phyloP scores from a whole-genome alignment of 2,888 invertebrate genomes.

The Dorcus parallelipipedus region DNA sequence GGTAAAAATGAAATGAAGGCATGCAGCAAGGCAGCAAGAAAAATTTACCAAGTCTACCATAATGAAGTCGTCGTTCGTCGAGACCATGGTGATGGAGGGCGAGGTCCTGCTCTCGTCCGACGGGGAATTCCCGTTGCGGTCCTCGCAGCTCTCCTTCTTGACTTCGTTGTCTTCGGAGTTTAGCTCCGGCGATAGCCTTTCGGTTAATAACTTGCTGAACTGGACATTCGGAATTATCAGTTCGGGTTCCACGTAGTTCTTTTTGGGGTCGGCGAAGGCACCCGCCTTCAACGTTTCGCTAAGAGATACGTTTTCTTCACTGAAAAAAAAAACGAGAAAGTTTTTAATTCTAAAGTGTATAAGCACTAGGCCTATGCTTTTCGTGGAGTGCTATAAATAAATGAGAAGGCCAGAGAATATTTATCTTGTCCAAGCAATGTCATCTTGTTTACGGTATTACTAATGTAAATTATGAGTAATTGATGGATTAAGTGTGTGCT shows the following conservation, averaged over 20 bases:
- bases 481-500: too few species aligned
- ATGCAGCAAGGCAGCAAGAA: constrained; percentile 29
- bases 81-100: constrained; percentile 51
- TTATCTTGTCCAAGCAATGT: too few species aligned
- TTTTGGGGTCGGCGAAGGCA: constrained; percentile 72
- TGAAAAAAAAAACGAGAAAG: constrained; percentile 36
- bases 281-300: constrained; percentile 73
- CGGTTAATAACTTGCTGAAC: constrained; percentile 57
- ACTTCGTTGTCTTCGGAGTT: constrained; percentile 18
- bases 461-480: too few species aligned
- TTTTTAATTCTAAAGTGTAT: too few species aligned
- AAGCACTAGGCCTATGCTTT: too few species aligned
- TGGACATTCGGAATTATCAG: constrained; percentile 62
- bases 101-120: constrained; percentile 40
- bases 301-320: constrained; percentile 66
- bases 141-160: constrained; percentile 18
- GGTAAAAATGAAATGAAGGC: constrained; percentile 14
- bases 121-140: constrained; percentile 41
- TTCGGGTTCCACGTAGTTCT: constrained; percentile 54
- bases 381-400: too few species aligned
- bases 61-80: constrained; percentile 64
- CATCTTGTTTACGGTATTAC: too few species aligned
- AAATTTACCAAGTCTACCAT: constrained; percentile 68
- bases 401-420: too few species aligned
- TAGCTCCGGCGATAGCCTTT: constrained; percentile 31